Conservation (phyloP, 2,797 vertebrate genomes). For the Rhincodon typus region DNA sequence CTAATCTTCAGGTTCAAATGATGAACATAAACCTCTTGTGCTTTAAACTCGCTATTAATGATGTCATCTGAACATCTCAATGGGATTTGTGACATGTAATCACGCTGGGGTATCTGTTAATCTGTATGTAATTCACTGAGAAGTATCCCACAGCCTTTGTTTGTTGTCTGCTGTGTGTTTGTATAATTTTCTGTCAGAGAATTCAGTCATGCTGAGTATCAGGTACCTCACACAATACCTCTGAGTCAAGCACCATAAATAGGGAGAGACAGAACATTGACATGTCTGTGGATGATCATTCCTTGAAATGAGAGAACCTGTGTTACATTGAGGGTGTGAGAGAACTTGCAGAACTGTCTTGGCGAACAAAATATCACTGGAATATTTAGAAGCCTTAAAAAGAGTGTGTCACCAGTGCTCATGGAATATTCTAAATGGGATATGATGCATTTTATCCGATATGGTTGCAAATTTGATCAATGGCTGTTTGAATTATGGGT, state of each 20-base stretch:
- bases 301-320: not conserved
- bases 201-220: not conserved
- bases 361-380: not conserved
- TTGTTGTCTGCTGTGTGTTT: not conserved
- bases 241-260: not conserved
- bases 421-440: too few species aligned
- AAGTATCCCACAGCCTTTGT: not conserved
- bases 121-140: not conserved
- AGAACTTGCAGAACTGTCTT: not conserved
- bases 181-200: not conserved
- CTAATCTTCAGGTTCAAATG: not conserved
- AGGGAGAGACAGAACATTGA: slow-evolving; percentile 1
- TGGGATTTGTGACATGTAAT: slow-evolving; percentile 5
- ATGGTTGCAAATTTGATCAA: not conserved
- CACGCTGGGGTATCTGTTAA: slow-evolving; percentile 8
- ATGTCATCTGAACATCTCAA: not conserved
- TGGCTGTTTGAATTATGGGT: not conserved
- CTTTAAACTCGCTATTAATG: not conserved
- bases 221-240: slow-evolving; percentile 8
- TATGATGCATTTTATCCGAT: not conserved
- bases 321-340: not conserved
- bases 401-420: not conserved
- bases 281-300: not conserved
- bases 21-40: not conserved
- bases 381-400: not conserved